Percentiles rank a stretch among this genome's conserved stretches.
These are phyloP conservation scores for Oryzias curvinotus DNA, from an alignment of 2,113 vertebrate species.

Conservation along the genomic window DNA sequence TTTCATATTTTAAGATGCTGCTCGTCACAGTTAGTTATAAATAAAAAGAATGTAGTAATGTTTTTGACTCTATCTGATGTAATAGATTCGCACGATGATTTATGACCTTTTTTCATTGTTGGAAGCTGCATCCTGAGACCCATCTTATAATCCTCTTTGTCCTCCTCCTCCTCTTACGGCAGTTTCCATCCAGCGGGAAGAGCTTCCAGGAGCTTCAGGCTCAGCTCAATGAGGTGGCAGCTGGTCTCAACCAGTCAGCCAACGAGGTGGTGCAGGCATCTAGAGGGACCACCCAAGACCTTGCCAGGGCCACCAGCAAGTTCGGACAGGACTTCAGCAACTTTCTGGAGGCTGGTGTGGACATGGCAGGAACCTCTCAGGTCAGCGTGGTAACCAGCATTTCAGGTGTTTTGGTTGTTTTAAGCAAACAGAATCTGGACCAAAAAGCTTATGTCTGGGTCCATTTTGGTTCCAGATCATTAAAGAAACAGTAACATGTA, in stretches of 20 bases:
- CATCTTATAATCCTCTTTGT: neutral
- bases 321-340: constrained; percentile 94
- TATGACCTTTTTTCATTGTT: too few relatives aligned
- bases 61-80: too few relatives aligned
- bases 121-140: too few relatives aligned
- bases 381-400: constrained; percentile 65
- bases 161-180: neutral
- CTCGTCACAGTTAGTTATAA: too few relatives aligned
- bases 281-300: constrained; percentile 89
- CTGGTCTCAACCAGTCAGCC: constrained; percentile 92
- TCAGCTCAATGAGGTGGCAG: constrained; percentile 88
- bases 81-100: too few relatives aligned
- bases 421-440: too few relatives aligned
- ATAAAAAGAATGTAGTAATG: too few relatives aligned
- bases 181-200: constrained; percentile 92
- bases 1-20: too few relatives aligned
- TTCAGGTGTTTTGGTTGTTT: too few relatives aligned
- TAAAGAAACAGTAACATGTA: too few relatives aligned
- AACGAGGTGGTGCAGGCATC: constrained; percentile 95
- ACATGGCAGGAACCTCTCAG: constrained; percentile 95
- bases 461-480: too few relatives aligned
- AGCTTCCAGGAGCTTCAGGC: constrained; percentile 94
- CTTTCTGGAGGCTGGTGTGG: constrained; percentile 93
- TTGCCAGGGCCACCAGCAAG: constrained; percentile 90
- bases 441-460: too few relatives aligned